Percentiles rank a stretch among this genome's conserved stretches.
Evolutionary conservation across 2,888 invertebrate species (phyloP).

Genomic region (Callyntrura sp.): DNA sequence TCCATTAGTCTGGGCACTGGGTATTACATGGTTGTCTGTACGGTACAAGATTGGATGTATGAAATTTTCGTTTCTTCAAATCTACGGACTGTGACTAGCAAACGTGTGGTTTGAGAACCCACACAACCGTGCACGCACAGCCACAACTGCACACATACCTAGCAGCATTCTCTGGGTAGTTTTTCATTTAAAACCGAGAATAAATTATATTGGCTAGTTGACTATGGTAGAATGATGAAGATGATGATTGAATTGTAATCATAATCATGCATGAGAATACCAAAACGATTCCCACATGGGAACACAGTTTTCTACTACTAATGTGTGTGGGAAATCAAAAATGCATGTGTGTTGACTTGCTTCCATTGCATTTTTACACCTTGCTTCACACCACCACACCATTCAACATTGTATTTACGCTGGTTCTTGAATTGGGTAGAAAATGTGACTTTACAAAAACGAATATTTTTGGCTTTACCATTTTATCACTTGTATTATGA

Average conservation of each 20-base stretch:
- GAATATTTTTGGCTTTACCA: neutral
- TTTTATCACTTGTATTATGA: neutral
- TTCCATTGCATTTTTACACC: constrained; percentile 15
- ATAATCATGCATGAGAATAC: constrained; percentile 43
- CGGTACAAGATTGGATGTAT: neutral
- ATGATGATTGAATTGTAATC: constrained; percentile 61
- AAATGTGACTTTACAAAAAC: too few relatives aligned
- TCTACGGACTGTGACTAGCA: neutral
- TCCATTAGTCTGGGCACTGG: constrained; percentile 28
- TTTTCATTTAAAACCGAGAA: constrained; percentile 17
- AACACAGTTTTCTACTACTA: constrained; percentile 7
- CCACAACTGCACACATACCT: neutral
- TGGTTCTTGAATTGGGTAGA: too few relatives aligned
- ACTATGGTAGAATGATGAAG: neutral
- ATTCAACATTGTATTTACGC: neutral
- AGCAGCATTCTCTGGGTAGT: neutral
- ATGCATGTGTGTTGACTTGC: neutral
- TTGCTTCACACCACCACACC: neutral
- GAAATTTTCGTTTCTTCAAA: neutral
- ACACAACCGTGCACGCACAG: neutral
- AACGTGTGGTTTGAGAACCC: neutral
- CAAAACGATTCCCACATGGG: neutral
- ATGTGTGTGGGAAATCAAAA: constrained; percentile 66
- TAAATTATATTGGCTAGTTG: neutral
- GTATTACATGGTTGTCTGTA: neutral